Conservation (phyloP, 2,888 invertebrate genomes). For the Lepidocyrtinus sp. region DNA sequence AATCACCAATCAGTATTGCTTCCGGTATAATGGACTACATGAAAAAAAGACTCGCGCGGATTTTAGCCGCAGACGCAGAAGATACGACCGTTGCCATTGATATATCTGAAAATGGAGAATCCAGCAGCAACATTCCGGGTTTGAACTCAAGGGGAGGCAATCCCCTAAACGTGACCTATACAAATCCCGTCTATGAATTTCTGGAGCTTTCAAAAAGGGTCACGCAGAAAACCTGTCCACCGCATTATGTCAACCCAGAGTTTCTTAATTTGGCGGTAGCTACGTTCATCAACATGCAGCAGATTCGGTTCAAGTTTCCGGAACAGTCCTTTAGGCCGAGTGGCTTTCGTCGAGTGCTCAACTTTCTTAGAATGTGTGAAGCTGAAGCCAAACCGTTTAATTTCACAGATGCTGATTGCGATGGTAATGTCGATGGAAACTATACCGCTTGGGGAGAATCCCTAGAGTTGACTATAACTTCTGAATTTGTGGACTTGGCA, state of each 20-base stretch:
- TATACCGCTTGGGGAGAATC: slow-evolving; percentile 24
- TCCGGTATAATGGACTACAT: neutral
- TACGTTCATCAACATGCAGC: slow-evolving; percentile 54
- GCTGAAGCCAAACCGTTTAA: slow-evolving; percentile 21
- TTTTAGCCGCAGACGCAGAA: no score
- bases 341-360: slow-evolving; percentile 39
- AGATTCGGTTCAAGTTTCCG: slow-evolving; percentile 42
- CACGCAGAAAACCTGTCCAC: slow-evolving; percentile 61
- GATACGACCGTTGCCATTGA: neutral
- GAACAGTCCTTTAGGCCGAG: slow-evolving; percentile 36
- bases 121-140: no score
- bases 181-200: slow-evolving; percentile 55
- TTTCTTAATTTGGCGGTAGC: slow-evolving; percentile 58
- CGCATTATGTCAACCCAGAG: slow-evolving; percentile 51
- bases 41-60: no score
- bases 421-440: slow-evolving; percentile 35
- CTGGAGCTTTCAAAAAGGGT: slow-evolving; percentile 60
- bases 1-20: neutral
- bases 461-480: slow-evolving; percentile 39
- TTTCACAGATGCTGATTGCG: slow-evolving; percentile 41
- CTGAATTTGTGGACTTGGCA: neutral
- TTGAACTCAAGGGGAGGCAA: no score
- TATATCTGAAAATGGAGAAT: neutral
- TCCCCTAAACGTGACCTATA: slow-evolving; percentile 23
- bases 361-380: slow-evolving; percentile 22